These are phyloP conservation scores for Neodiprion lecontei DNA, from an alignment of 1,140 invertebrate species.

Conservation along the genomic window DNA sequence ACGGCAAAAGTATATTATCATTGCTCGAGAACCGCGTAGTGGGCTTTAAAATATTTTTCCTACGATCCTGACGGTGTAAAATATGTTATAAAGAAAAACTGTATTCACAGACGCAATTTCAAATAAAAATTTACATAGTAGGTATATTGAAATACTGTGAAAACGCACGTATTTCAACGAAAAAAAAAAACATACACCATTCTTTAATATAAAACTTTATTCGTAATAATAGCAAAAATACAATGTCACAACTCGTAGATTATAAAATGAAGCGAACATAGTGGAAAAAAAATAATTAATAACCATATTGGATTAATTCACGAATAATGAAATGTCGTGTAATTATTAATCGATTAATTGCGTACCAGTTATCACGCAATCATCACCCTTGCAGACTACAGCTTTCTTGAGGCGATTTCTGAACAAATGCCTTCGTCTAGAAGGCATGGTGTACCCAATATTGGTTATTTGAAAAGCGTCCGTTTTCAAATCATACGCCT, in stretches of 20 bases:
- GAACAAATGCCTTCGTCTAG: slow-evolving; percentile 55
- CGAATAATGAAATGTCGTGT: slow-evolving; percentile 26
- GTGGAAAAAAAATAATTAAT: slow-evolving; percentile 22
- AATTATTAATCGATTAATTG: slow-evolving; percentile 7
- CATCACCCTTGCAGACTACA: slow-evolving; percentile 48
- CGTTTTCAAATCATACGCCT: slow-evolving; percentile 71
- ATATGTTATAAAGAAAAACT: too few species aligned
- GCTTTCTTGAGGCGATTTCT: slow-evolving; percentile 54
- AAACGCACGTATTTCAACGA: too few species aligned
- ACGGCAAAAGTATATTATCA: too few species aligned
- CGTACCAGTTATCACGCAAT: slow-evolving; percentile 36
- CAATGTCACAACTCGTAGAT: slow-evolving; percentile 10
- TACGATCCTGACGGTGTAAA: too few species aligned
- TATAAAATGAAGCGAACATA: slow-evolving; percentile 21
- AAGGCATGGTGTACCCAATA: slow-evolving; percentile 61
- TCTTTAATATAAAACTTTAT: too few species aligned
- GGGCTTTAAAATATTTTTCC: too few species aligned
- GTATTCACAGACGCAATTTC: too few species aligned
- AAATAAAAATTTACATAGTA: too few species aligned
- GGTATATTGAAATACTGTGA: too few species aligned
- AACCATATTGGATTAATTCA: slow-evolving; percentile 27
- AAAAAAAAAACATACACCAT: too few species aligned
- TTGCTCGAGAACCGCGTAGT: too few species aligned
- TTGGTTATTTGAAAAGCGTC: slow-evolving; percentile 78
- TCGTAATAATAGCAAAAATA: too few species aligned